A percentile compares a stretch with the other conserved stretches of the same genome.
These are phyloP conservation scores for Variabilichromis moorii DNA, from an alignment of 2,113 vertebrate genomes.

Conservation along the genomic window DNA sequence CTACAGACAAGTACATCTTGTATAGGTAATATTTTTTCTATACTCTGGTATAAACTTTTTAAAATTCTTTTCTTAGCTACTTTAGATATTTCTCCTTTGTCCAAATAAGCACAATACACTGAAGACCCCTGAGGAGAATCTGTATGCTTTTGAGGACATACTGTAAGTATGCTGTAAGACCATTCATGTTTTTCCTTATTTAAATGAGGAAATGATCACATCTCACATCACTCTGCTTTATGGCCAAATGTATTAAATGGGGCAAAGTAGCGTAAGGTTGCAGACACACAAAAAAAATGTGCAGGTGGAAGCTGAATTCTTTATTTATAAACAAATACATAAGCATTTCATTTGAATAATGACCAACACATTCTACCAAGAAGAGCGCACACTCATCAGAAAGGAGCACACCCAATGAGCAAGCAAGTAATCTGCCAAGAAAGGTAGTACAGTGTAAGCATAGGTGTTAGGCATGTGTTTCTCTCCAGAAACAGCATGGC, in stretches of 20 bases:
- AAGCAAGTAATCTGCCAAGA: neutral
- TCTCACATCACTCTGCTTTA: neutral
- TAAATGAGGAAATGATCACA: rapidly evolving
- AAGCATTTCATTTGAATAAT: neutral
- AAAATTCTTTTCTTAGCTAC: rapidly evolving
- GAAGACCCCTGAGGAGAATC: neutral
- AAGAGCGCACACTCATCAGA: neutral
- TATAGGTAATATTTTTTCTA: neutral
- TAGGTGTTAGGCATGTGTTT: neutral
- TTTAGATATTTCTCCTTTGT: neutral
- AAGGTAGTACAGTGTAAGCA: neutral
- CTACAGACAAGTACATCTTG: neutral
- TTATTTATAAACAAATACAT: neutral
- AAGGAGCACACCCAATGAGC: neutral
- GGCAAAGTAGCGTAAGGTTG: rapidly evolving
- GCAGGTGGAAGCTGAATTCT: neutral
- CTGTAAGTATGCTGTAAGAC: neutral
- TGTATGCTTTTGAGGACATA: neutral
- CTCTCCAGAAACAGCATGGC: neutral
- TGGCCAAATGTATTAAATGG: neutral
- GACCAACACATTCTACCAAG: neutral
- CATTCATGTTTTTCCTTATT: neutral
- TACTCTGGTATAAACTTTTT: neutral
- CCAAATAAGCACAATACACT: neutral
- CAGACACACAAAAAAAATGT: rapidly evolving